Evolutionary conservation across 2,113 vertebrate species (phyloP), one percentile per base, ranked within the genome.

Genomic region (Pongo abelii): DNA sequence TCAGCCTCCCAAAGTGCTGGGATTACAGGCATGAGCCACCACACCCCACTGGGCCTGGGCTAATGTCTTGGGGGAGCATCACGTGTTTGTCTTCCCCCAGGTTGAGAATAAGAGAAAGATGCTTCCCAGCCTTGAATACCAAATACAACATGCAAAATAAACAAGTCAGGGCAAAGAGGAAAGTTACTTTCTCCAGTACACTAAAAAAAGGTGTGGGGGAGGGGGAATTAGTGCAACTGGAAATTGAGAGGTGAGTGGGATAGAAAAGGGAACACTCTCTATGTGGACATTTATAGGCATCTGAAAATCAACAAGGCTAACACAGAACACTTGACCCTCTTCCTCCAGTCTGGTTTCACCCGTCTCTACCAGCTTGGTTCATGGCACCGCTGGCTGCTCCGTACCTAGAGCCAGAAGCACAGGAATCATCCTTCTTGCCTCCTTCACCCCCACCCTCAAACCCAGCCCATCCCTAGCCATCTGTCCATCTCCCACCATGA

Each of bases 1-100:
- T 64, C 61, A 30, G 61, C 61, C 27, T 64, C 27, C 61, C 30
- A 30, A 64, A 30, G 61, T 64, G 12, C 61, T 13, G 61, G 27
- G 61, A 64, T 30, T 30, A 64, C 27, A 64, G 27, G 27, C 2
- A 0, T 30, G 61, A 64, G 27, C 61, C 61, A 64, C 61, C 25
- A 13, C 13, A 13, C 61, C 61, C 0, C 0, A 1, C 55, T 9
- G n/a, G 40, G 13, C 1, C 1, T 18, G 2, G 23, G 17, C 69
- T 46, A 50, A 46, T 5, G 0, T 81, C 35, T 55, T 13, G 61
- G 61, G 61, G 61, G 0, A 30, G n/a, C 22, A 6, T 69, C 27
- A 43, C 4, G 0, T 27, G 46, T 61, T 61, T 64, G 12, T 74
- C 86, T 40, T 52, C 32, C 25, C 13, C 1, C 0, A n/a, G 6